A percentile compares a stretch with the other conserved stretches of the same genome.
phyloP scores from a whole-genome alignment of 1,140 invertebrate genomes.

The Drosophila paulistorum region DNA sequence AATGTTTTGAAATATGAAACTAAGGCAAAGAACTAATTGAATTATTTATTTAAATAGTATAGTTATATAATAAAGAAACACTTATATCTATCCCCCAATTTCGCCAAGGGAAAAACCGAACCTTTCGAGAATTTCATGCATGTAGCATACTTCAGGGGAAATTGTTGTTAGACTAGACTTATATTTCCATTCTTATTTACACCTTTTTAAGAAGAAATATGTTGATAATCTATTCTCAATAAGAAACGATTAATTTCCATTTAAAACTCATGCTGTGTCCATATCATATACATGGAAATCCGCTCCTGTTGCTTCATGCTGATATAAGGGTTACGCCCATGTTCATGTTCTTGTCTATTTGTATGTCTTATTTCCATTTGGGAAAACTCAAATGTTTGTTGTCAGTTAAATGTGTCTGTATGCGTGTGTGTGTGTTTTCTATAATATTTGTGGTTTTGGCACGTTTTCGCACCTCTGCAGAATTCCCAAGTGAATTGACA shows the following conservation, averaged over 20 bases:
- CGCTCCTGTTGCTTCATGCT: slow-evolving; percentile 50
- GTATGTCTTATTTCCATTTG: slow-evolving; percentile 53
- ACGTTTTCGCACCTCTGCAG: slow-evolving; percentile 58
- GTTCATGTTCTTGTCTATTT: slow-evolving; percentile 54
- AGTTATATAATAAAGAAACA: no score
- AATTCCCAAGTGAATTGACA: slow-evolving; percentile 70
- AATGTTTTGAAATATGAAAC: no score
- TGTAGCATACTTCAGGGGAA: neutral
- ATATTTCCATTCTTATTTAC: neutral
- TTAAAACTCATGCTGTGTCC: neutral
- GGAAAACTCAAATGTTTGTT: slow-evolving; percentile 44
- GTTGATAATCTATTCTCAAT: slow-evolving; percentile 4
- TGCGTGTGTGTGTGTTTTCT: slow-evolving; percentile 29
- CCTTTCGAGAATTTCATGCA: no score
- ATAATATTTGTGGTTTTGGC: slow-evolving; percentile 68
- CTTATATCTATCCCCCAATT: no score
- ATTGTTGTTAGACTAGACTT: neutral
- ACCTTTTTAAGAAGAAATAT: neutral
- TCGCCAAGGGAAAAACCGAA: no score
- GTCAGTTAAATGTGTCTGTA: slow-evolving; percentile 59
- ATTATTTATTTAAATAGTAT: no score
- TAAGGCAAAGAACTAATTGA: no score
- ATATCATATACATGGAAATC: slow-evolving; percentile 26
- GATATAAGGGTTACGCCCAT: slow-evolving; percentile 73
- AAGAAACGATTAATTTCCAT: slow-evolving; percentile 12